These are phyloP conservation scores for Neosilurus hyrtlii DNA, from an alignment of 2,797 vertebrate genomes.

Conservation along the genomic window DNA sequence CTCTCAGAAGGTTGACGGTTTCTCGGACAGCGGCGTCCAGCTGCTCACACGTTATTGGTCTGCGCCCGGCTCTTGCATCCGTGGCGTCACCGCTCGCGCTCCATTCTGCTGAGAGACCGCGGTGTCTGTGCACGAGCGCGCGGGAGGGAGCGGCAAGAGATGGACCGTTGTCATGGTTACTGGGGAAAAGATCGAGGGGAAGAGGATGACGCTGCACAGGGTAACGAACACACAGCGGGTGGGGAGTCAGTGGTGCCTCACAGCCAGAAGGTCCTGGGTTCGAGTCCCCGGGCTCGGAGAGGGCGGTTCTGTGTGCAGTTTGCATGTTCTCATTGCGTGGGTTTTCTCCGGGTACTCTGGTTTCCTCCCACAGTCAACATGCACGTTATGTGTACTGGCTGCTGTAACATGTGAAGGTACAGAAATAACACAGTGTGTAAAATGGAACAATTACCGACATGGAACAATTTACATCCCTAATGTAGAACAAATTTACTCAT, in stretches of 20 bases:
- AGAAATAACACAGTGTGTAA: not conserved
- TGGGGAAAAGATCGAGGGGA: not conserved
- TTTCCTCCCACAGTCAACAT: not conserved
- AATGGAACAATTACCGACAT: no score
- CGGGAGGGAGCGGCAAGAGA: not conserved
- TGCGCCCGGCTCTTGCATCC: constrained; percentile 8
- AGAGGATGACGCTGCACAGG: not conserved
- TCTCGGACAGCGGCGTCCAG: constrained; percentile 49
- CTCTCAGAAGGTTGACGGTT: constrained; percentile 44
- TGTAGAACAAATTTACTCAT: not conserved
- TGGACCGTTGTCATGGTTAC: constrained; percentile 26
- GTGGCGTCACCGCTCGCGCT: constrained; percentile 25
- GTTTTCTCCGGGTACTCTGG: no score
- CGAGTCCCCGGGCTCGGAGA: no score
- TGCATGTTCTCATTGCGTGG: no score
- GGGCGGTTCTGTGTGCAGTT: no score
- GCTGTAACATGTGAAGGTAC: no score
- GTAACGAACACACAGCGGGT: not conserved
- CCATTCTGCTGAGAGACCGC: constrained; percentile 5
- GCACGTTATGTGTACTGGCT: no score
- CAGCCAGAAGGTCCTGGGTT: no score
- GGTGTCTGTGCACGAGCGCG: not conserved
- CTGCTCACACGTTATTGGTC: constrained; percentile 49
- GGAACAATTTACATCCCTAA: not conserved
- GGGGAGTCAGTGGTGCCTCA: no score